Percentiles rank a stretch among this genome's conserved stretches.
These are phyloP conservation scores for Dicaeum eximium DNA, from an alignment of 2,113 vertebrate genomes.

Conservation along the genomic window DNA sequence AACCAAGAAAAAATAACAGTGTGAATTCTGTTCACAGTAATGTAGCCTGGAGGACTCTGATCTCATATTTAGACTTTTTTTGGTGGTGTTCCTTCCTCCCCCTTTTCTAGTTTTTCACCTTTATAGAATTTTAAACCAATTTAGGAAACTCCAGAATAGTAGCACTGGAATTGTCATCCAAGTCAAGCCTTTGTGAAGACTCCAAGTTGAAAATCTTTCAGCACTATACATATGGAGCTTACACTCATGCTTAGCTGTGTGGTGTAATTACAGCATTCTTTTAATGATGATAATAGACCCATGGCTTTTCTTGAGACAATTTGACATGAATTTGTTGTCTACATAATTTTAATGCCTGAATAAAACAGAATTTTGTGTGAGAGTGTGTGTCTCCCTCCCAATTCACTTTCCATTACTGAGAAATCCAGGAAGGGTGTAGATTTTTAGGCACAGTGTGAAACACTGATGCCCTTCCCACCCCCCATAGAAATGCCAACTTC, in stretches of 20 bases:
- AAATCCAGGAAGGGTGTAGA: not conserved
- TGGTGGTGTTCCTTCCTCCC: fast-evolving
- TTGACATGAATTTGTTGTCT: not conserved
- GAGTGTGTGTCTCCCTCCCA: not conserved
- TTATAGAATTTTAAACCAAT: not conserved
- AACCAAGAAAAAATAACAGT: conserved; percentile 3
- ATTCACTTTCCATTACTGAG: not conserved
- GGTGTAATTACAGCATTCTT: not conserved
- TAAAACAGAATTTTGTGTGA: not conserved
- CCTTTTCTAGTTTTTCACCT: not conserved
- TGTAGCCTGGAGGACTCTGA: not conserved
- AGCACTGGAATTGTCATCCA: not conserved
- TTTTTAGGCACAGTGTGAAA: not conserved
- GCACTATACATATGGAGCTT: not conserved
- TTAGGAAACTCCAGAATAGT: not conserved
- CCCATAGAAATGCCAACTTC: not conserved
- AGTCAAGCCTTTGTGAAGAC: not conserved
- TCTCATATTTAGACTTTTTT: not conserved
- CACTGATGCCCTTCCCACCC: not conserved
- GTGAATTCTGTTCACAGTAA: not conserved
- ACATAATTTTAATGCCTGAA: not conserved
- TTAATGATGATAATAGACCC: not conserved
- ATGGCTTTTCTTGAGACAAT: not conserved
- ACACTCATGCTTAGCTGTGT: not conserved
- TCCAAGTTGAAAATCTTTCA: not conserved